Evolutionary conservation across 2,888 invertebrate genomes (phyloP).

Genomic region (Stratiomys singularior): DNA sequence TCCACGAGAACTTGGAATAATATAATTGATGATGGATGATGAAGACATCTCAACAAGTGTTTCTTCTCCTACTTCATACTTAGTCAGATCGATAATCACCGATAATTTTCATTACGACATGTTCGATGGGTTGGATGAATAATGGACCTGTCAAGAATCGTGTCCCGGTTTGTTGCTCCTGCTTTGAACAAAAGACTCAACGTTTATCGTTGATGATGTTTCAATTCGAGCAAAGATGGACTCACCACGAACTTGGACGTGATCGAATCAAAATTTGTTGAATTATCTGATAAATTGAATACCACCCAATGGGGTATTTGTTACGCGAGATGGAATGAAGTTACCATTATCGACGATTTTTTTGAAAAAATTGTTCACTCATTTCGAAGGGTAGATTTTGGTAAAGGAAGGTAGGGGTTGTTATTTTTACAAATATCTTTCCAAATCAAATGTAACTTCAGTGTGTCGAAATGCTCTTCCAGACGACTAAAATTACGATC

Average conservation of each 20-base stretch:
- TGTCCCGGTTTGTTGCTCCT: conserved; percentile 24
- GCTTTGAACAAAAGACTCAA: neutral
- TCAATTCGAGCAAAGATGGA: neutral
- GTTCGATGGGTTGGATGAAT: conserved; percentile 34
- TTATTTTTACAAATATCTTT: too few relatives aligned
- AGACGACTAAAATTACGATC: too few relatives aligned
- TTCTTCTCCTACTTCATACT: neutral
- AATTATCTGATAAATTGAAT: conserved; percentile 38
- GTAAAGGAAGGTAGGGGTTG: too few relatives aligned
- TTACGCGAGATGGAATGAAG: too few relatives aligned
- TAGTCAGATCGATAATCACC: conserved; percentile 41
- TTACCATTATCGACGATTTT: too few relatives aligned
- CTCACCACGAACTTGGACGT: conserved; percentile 36
- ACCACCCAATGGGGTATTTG: conserved; percentile 28
- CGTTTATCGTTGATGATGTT: neutral
- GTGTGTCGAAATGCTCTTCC: too few relatives aligned
- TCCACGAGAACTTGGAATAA: neutral
- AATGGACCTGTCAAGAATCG: conserved; percentile 28
- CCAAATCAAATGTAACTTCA: too few relatives aligned
- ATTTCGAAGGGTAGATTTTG: too few relatives aligned
- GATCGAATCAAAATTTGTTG: conserved; percentile 35
- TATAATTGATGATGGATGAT: conserved; percentile 45
- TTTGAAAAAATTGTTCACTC: too few relatives aligned
- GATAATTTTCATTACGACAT: conserved; percentile 42
- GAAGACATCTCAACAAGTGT: conserved; percentile 44